Conservation (phyloP, 2,888 invertebrate species). For the Morpho achilles region DNA sequence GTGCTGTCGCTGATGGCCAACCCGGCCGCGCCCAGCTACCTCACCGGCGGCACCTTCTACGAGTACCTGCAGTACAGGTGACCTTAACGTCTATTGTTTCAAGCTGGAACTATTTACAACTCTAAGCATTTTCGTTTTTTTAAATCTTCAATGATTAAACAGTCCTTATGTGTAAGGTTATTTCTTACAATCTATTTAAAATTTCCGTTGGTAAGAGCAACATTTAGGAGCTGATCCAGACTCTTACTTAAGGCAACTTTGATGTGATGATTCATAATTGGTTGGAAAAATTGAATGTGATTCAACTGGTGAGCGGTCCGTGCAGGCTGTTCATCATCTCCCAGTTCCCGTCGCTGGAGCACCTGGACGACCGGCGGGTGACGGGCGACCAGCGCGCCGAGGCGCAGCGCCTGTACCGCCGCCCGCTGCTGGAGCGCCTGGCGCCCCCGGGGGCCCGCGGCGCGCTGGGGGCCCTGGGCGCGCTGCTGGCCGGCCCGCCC, state of each 20-base stretch:
- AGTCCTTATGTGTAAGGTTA: too few relatives aligned
- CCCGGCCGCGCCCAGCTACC: conserved; percentile 86
- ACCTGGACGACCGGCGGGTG: conserved; percentile 86
- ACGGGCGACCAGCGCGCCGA: conserved; percentile 82
- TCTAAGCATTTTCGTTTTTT: too few relatives aligned
- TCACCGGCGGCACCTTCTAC: conserved; percentile 86
- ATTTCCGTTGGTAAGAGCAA: too few relatives aligned
- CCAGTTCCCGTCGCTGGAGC: conserved; percentile 82
- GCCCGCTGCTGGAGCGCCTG: conserved; percentile 78
- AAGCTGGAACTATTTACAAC: too few relatives aligned
- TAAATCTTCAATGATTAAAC: too few relatives aligned
- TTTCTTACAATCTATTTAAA: too few relatives aligned
- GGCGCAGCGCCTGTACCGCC: conserved; percentile 80
- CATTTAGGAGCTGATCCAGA: too few relatives aligned
- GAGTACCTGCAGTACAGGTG: conserved; percentile 89
- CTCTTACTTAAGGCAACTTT: too few relatives aligned
- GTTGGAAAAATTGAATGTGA: too few relatives aligned
- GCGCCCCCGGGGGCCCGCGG: conserved; percentile 39
- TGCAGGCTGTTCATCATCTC: conserved; percentile 86
- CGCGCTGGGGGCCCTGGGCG: conserved; percentile 2
- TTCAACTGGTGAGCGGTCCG: conserved; percentile 21
- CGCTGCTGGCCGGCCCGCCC: neutral
- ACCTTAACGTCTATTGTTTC: conserved; percentile 2
- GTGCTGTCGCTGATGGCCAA: conserved; percentile 90
- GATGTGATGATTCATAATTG: too few relatives aligned